phyloP scores from a whole-genome alignment of 2,113 vertebrate genomes.

The Channa maculata region DNA sequence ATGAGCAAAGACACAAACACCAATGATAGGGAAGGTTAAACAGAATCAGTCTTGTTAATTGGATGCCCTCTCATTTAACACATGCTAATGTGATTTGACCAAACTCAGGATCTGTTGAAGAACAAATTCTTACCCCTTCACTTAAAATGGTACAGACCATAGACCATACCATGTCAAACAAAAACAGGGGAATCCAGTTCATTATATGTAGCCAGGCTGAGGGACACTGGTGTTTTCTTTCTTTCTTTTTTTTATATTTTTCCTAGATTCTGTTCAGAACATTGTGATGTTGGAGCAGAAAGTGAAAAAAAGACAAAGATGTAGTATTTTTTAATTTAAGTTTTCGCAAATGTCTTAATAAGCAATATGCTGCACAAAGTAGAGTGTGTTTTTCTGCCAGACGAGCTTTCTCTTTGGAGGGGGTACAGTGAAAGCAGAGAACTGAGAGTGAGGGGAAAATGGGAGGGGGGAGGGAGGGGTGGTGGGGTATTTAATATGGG shows the following conservation, averaged over 20 bases:
- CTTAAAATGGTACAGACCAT: conserved; percentile 43
- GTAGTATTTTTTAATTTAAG: conserved; percentile 84
- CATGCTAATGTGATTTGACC: conserved; percentile 32
- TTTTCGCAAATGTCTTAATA: conserved; percentile 85
- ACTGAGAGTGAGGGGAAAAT: conserved; percentile 34
- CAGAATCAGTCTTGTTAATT: conserved; percentile 5
- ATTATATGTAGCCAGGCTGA: conserved; percentile 77
- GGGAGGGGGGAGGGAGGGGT: conserved; percentile 34
- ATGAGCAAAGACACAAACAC: conserved; percentile 43
- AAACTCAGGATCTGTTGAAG: conserved; percentile 54
- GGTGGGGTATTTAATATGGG: conserved; percentile 81
- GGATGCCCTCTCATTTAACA: conserved; percentile 12
- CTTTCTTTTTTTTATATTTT: conserved; percentile 34
- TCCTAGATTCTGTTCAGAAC: conserved; percentile 53
- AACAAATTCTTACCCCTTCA: conserved; percentile 33
- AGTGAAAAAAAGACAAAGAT: conserved; percentile 50
- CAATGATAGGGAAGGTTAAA: conserved; percentile 27
- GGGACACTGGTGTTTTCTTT: conserved; percentile 76
- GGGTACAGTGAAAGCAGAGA: conserved; percentile 31
- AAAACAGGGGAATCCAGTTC: conserved; percentile 43
- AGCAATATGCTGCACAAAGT: conserved; percentile 85
- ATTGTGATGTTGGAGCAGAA: conserved; percentile 62
- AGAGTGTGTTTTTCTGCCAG: conserved; percentile 77
- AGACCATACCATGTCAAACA: conserved; percentile 44
- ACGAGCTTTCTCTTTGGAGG: conserved; percentile 66